Base-by-base conservation (phyloP, 2,888 invertebrate species). In the Aplocera efformata region DNA sequence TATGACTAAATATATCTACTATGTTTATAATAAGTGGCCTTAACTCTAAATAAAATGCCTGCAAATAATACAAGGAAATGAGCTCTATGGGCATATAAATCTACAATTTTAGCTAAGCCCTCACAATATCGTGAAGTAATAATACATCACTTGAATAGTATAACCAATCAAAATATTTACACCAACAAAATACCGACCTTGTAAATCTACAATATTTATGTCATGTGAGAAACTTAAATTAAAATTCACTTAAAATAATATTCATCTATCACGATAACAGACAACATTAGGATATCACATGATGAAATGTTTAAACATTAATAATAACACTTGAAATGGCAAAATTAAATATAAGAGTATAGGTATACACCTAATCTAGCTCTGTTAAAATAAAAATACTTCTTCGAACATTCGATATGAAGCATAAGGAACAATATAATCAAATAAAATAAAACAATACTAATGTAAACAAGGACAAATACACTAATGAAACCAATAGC, bases 281-380 rank as follows among this genome's bases (percentile, higher is more conserved):
- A 86, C 85, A 86, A 86, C 84, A 84, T 84, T 75, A 65, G 79
- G 82, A 86, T 88, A 88, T 88, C 86, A 88, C 86, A 88, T 83
- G 64, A 79, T 74, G 74, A 82, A 79, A 79, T 76, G 72, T 78
- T 76, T 70, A 65, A 79, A 77, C 72, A 79, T 76, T 68, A 53
- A 32, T 58, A 42, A 63, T 69, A 79, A 79, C 72, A 70, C 67
- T 71, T 73, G 65, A 70, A 60, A 79, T 79, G 79, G 79, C 76
- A 80, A 76, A 82, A 64, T 30, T 26, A 79, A 56, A 63, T 60
- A 62, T 68, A 61, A 60, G 67, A 64, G 65, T 60, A 67, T 47
- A 53, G 35, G 24, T 25, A 17, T 29, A 7, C 26, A 34, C 31
- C 52, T 58, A 46, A 42, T 63, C 56, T 26, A 66, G 55, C 46